Evolutionary conservation across 2,113 vertebrate species (phyloP), one percentile per base, ranked within the genome.

Genomic region (Grantiella picta): DNA sequence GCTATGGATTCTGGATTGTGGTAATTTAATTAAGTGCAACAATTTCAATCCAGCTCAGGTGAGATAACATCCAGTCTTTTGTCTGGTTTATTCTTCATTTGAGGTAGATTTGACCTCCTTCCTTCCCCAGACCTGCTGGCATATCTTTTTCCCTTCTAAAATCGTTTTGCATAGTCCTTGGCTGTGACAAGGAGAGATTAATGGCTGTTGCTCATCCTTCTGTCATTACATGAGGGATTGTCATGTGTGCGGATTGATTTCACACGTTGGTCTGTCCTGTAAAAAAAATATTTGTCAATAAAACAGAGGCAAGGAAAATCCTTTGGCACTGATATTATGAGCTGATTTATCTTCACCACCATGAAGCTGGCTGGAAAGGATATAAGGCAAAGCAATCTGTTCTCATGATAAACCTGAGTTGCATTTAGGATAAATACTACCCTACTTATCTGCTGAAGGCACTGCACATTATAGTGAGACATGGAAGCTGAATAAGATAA

Each of bases 211-310:
- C 45, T 80, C 56, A 86, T 94, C 70, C n/a, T 85, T 81, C 57
- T 91, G 77, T 92, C 68, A 25, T 78, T 92, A 57, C 36, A 57
- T 85, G 83, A 94, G 79, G 82, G 57, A 71, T 75, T 68, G 72
- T 85, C 82, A 53, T 83, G 60, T 75, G 92, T 45, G 61, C 0
- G 0, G 57, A 93, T 91, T 93, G 90, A 96, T 96, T 97, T 95
- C 71, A 60, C 42, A 80, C 31, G 5, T 81, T 77, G 45, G 80
- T 83, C 60, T 70, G 57, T 82, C 75, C 78, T 79, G 83, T 82
- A 86, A 92, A 94, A 92, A 93, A 93, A 89, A 70, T 83, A 96
- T 94, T 96, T 96, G 68, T 96, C 95, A 95, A 93, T 95, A 94
- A 95, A 95, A 90, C 4, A 22, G 69, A 87, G 91, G 60, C 60